phyloP scores from a whole-genome alignment of 2,797 vertebrate species.

The Intellagama lesueurii region DNA sequence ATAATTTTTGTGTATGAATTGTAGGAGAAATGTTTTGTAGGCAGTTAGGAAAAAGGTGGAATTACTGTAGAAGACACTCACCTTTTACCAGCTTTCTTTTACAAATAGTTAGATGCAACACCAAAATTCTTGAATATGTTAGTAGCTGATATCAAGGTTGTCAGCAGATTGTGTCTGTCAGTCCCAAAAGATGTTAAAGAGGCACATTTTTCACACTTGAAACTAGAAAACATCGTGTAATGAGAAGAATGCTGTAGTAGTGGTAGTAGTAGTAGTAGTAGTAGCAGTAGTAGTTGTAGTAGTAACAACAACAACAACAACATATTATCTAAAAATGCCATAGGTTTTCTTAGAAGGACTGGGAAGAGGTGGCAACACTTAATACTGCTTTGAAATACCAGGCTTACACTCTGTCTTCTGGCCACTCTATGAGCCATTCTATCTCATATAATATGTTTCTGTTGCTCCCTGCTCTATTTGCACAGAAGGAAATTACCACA shows the following conservation, averaged over 20 bases:
- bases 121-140: background rate
- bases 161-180: background rate
- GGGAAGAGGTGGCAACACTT: too few species aligned
- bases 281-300: too few species aligned
- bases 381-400: too few species aligned
- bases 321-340: too few species aligned
- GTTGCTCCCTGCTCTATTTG: background rate
- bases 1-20: constrained; percentile 19
- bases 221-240: background rate
- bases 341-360: too few species aligned
- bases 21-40: constrained; percentile 22
- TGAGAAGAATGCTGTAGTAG: background rate
- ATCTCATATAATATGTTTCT: background rate
- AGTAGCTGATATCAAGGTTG: background rate
- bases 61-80: constrained; percentile 4
- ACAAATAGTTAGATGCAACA: background rate
- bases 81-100: background rate
- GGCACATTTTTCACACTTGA: constrained; percentile 2
- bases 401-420: too few species aligned
- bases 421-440: background rate
- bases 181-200: constrained; percentile 22
- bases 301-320: too few species aligned
- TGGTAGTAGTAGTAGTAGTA: too few species aligned
- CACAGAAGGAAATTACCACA: background rate
- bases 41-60: constrained; percentile 13